Base-by-base conservation (phyloP, 2,797 vertebrate genomes). In the Heliangelus exortis region DNA sequence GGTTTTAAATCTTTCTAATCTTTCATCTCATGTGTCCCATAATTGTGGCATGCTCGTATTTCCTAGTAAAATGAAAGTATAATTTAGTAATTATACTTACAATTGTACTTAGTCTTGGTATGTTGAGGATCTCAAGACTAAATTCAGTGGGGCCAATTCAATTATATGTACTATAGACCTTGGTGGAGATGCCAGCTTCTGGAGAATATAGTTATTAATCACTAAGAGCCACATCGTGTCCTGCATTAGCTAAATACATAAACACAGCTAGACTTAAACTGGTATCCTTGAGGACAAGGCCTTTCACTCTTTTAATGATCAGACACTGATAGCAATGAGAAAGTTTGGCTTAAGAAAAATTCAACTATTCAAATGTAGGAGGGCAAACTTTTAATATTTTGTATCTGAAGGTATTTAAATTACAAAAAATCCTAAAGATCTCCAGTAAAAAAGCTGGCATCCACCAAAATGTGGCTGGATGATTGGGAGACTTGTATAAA, bases 91-190 rank as follows among this genome's bases (percentile, higher is more conserved):
- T 53, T 63, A n/a, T 76, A 76, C 33, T 94, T 95, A 79, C 93
- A 93, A 93, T 92, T 76, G 34, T 79, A 78, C 83, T 93, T 95
- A 92, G 90, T 94, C 95, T 87, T 84, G 77, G 84, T 92, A 68
- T 91, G 57, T 91, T 93, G 66, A 72, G 78, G 54, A 94, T 89
- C 68, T 77, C 48, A 77, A 93, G 74, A 96, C 93, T 89, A 91
- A 94, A 96, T 95, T 95, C 85, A 84, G 69, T 63, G 48, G 67
- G 80, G 25, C 31, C 73, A 94, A 93, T 90, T 91, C 79, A 89
- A 93, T 93, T 88, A 94, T 73, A 79, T 87, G 77, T 15, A 90
- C 67, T 69, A 83, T 85, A 92, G 79, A 86, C 39, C 26, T 92
- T 7, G 0, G 48, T 84, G 77, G 91, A 95, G 88, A 94, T 91